phyloP scores from a whole-genome alignment of 2,888 invertebrate species.

The Venustoraphidia nigricollis region DNA sequence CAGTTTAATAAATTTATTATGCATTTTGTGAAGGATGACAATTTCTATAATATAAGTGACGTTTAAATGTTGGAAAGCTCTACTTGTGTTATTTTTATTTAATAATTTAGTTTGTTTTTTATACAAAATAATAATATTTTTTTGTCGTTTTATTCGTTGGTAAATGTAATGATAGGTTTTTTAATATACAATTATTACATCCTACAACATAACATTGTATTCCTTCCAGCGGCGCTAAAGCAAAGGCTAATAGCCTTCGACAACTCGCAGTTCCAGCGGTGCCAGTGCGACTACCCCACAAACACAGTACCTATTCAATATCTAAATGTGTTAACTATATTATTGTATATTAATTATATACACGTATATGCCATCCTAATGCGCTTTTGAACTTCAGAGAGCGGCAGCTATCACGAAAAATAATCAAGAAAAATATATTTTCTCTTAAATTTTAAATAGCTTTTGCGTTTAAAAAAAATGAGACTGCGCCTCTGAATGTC shows the following conservation, averaged over 20 bases:
- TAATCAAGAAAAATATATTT: too few species aligned
- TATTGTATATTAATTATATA: conserved; percentile 7
- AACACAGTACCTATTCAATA: conserved; percentile 31
- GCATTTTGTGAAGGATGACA: too few species aligned
- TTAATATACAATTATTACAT: background rate
- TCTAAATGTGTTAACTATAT: conserved; percentile 28
- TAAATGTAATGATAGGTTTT: background rate
- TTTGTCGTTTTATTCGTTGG: background rate
- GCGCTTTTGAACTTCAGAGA: too few species aligned
- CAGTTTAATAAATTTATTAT: too few species aligned
- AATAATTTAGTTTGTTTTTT: too few species aligned
- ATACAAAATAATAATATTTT: background rate
- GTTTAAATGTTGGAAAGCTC: too few species aligned
- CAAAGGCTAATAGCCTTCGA: conserved; percentile 1
- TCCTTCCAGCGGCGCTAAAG: conserved; percentile 28
- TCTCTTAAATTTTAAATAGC: too few species aligned
- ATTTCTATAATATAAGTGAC: too few species aligned
- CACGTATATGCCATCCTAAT: background rate
- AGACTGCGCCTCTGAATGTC: too few species aligned
- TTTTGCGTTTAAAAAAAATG: too few species aligned
- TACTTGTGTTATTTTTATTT: too few species aligned
- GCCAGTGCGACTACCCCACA: conserved; percentile 23
- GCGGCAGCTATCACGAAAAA: too few species aligned
- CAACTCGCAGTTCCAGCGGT: conserved; percentile 21
- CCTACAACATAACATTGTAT: conserved; percentile 27